Base-by-base conservation (phyloP, 2,888 invertebrate species). In the Leucophenga maculata region DNA sequence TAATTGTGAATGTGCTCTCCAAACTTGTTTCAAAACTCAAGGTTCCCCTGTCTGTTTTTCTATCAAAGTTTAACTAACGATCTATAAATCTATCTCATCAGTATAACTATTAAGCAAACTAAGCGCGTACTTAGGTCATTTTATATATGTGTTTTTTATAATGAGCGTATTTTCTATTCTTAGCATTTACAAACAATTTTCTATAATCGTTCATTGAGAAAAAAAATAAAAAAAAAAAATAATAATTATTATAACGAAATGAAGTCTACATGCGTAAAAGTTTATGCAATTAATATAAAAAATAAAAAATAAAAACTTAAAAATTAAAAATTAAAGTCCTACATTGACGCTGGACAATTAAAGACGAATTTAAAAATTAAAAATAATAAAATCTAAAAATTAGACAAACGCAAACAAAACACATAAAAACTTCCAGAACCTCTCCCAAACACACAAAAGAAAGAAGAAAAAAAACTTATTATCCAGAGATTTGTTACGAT, bases 161-260 rank as follows among this genome's bases (percentile, higher is more conserved):
- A 80, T 84, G 82, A 77, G 82, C 82, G 59, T 80, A 80, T 80
- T 80, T 80, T 80, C 59, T 59, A 59, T 59, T 59, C 32, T 59
- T 59, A 59, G 59, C 59, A 18, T 59, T 59, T 59, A 59, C n/a
- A 59, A 80, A 78, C 13, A 80, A 83, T 83, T 80, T 80, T 80
- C 80, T 80, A 80, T 84, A 83, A 83, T 80, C 80, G 32, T 80
- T 80, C 82, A 75, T 80, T n/a, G n/a, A n/a, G n/a, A n/a, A n/a
- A n/a, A 79, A 73, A 80, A 80, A 82, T 76, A 74, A 82, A 80
- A 75, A 50, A 72, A 74, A 72, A 69, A 52, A 62, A 82, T 79
- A 80, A n/a, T n/a, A n/a, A n/a, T n/a, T n/a, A n/a, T n/a, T n/a
- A n/a, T n/a, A n/a, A n/a, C n/a, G n/a, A 82, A 75, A 74, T 79